Conservation (phyloP, 2,113 vertebrate genomes). For the Indicator indicator region DNA sequence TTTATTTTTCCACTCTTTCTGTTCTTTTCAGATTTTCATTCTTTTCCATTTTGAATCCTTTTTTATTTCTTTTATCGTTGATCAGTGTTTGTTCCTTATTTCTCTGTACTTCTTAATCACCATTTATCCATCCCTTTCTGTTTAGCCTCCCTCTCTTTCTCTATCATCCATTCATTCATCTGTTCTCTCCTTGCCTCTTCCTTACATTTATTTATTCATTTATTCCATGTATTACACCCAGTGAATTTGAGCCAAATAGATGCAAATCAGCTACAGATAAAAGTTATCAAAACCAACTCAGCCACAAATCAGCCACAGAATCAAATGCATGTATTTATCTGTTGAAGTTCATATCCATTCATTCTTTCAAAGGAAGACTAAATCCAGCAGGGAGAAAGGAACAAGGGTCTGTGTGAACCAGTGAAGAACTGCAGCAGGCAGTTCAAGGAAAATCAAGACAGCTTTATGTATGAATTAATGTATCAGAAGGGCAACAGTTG, state of each 20-base stretch:
- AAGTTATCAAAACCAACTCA: conserved; percentile 42
- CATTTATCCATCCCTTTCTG: neutral
- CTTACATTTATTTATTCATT: conserved; percentile 23
- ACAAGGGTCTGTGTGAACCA: neutral
- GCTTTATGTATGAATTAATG: neutral
- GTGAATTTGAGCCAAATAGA: neutral
- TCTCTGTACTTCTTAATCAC: neutral
- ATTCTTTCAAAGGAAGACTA: neutral
- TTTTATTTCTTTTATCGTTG: neutral
- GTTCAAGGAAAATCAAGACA: neutral
- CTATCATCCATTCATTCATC: neutral
- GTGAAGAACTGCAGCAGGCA: neutral
- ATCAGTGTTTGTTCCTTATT: neutral
- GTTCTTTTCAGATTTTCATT: neutral
- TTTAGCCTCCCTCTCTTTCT: neutral
- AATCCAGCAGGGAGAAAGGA: conserved; percentile 23
- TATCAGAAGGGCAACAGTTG: conserved; percentile 3
- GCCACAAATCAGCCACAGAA: conserved; percentile 20
- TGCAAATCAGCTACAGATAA: conserved; percentile 41
- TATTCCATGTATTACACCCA: conserved; percentile 6
- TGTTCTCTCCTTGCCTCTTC: neutral
- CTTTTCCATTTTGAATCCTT: neutral
- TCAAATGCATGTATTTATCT: conserved; percentile 38
- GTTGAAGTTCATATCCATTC: neutral
- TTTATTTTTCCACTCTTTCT: neutral